Percentiles rank a stretch among this genome's conserved stretches.
phyloP scores from a whole-genome alignment of 1,140 invertebrate species.

The Lepidurus packardi region DNA sequence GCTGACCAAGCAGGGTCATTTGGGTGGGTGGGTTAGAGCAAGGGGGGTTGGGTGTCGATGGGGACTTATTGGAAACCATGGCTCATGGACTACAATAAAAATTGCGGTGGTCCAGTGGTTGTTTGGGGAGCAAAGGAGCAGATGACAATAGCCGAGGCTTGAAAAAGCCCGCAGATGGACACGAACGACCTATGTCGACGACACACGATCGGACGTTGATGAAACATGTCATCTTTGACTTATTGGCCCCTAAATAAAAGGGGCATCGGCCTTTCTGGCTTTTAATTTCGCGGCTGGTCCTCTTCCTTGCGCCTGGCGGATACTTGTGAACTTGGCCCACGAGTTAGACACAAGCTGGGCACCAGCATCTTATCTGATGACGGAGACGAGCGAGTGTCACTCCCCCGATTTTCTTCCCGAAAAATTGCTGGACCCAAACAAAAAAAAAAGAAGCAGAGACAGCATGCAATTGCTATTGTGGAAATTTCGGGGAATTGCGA shows the following conservation, averaged over 20 bases:
- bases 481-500: neutral
- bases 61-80: conserved; percentile 19
- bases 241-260: neutral
- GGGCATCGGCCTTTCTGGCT: neutral
- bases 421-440: neutral
- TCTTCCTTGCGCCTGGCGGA: neutral
- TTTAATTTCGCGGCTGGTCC: neutral
- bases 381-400: too few species aligned
- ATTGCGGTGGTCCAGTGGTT: conserved; percentile 4
- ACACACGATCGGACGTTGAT: neutral
- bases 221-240: conserved; percentile 19
- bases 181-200: conserved; percentile 2
- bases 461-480: neutral
- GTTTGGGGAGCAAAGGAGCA: neutral
- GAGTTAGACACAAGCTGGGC: neutral
- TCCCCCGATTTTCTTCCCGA: too few species aligned
- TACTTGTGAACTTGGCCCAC: neutral
- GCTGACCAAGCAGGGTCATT: conserved; percentile 1
- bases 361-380: neutral
- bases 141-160: conserved; percentile 2
- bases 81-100: conserved; percentile 3
- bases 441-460: neutral
- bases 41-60: conserved; percentile 2
- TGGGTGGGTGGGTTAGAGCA: neutral
- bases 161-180: neutral